Evolutionary conservation across 2,113 vertebrate species (phyloP), one percentile per base, ranked within the genome.

Genomic region (Ramphastos sulfuratus): DNA sequence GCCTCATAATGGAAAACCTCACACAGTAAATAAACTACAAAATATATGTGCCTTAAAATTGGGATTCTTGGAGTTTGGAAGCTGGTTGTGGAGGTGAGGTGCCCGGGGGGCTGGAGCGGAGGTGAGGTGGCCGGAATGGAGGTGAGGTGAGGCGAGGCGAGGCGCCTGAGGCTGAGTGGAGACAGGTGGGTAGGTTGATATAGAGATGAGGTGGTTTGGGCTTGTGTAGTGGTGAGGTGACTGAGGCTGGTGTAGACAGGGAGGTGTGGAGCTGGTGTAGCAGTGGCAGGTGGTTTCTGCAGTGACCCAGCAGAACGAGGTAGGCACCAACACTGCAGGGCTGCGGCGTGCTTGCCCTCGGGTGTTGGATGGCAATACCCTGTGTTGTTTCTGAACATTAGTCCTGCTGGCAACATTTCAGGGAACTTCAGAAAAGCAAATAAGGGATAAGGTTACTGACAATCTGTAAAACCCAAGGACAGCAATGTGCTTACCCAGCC

Each of bases 361-460:
- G 15, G 2, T 24, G 31, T 52, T 78, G 2, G 7, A 15, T 16
- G 63, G 89, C 60, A 70, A 39, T 35, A 90, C 59, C 39, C 61
- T 0, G 0, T 35, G 39, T 30, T 93, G 63, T 87, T 89, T 46
- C 86, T 82, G 86, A 78, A 66, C 79, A 56, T 93, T 89, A 15
- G 28, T 84, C 24, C 31, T 37, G 30, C 64, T 94, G 89, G 81
- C 81, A 91, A 3, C 44, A 1, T 72, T 87, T 87, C 92, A 93
- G 91, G 67, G 55, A 64, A 63, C 81, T 80, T 95, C 71, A 91
- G 87, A 80, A 90, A 94, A 94, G 84, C 82, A 92, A 91, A 85
- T 87, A 82, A 91, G 71, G 71, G 73, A 7, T 89, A 74, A 94
- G 87, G 84, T 95, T 92, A 89, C 92, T 90, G 89, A 63, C 78